Evolutionary conservation across 2,113 vertebrate genomes (phyloP).

Genomic region (Gambusia holbrooki): DNA sequence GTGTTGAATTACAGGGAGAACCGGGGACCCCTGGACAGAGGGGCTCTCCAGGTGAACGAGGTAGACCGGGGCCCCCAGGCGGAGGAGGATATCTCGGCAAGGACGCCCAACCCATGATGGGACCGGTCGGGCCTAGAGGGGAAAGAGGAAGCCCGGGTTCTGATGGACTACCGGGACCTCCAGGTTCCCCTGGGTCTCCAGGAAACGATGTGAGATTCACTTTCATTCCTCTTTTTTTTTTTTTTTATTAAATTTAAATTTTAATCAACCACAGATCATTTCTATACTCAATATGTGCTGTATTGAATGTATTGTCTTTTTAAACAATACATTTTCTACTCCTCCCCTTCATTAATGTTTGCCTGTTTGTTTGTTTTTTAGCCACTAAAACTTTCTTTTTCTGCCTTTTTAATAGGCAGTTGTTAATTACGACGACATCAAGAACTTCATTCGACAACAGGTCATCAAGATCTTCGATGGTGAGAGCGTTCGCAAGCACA

Average conservation of each 20-base stretch:
- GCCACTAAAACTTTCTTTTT: constrained; percentile 3
- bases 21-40: constrained; percentile 83
- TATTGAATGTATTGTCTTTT: not conserved
- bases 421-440: constrained; percentile 95
- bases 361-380: not conserved
- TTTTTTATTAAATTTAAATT: not conserved
- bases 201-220: constrained; percentile 87
- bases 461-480: constrained; percentile 95
- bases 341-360: constrained; percentile 48
- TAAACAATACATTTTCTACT: constrained; percentile 60
- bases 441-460: constrained; percentile 93
- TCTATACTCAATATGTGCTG: no score
- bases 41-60: constrained; percentile 88
- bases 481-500: constrained; percentile 59
- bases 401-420: constrained; percentile 82
- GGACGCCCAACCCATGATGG: constrained; percentile 85
- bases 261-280: constrained; percentile 12
- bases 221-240: not conserved
- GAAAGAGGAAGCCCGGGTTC: constrained; percentile 88
- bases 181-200: constrained; percentile 84
- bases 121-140: constrained; percentile 86
- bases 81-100: constrained; percentile 83
- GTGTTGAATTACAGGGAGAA: constrained; percentile 84
- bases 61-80: constrained; percentile 89
- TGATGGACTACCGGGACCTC: constrained; percentile 77